A percentile compares a stretch with the other conserved stretches of the same genome.
These are phyloP conservation scores for Scopus umbretta DNA, from an alignment of 2,113 vertebrate species.

Conservation along the genomic window DNA sequence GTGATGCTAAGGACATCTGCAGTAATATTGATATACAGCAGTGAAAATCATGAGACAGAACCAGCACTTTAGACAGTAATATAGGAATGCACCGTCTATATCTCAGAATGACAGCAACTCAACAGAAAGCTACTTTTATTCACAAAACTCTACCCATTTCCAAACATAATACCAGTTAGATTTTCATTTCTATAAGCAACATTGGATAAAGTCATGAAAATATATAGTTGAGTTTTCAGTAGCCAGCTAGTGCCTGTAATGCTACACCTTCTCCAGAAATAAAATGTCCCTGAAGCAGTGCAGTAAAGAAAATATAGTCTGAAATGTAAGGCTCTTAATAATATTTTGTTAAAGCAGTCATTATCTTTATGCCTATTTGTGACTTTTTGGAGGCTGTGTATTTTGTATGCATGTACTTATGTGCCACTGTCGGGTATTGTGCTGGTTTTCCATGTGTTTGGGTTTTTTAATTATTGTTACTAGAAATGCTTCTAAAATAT, in stretches of 20 bases:
- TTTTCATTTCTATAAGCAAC: background rate
- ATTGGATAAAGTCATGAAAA: background rate
- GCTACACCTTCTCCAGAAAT: background rate
- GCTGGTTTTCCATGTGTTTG: background rate
- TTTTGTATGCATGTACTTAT: no score
- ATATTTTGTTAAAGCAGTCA: background rate
- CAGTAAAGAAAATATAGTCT: background rate
- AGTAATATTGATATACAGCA: background rate
- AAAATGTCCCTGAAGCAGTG: background rate
- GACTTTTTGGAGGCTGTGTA: background rate
- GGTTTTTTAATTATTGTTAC: background rate
- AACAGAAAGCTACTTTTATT: background rate
- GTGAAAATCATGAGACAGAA: background rate
- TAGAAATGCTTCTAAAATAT: background rate
- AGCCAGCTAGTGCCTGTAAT: background rate
- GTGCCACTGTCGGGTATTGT: background rate
- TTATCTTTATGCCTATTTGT: background rate
- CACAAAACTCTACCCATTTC: background rate
- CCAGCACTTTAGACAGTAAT: background rate
- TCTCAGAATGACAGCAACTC: background rate
- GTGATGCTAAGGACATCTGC: background rate
- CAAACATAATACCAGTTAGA: background rate
- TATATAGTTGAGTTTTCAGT: background rate
- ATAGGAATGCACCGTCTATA: background rate
- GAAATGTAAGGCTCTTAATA: background rate